Conservation (phyloP, 1,140 invertebrate species). For the Palaemon carinicauda region DNA sequence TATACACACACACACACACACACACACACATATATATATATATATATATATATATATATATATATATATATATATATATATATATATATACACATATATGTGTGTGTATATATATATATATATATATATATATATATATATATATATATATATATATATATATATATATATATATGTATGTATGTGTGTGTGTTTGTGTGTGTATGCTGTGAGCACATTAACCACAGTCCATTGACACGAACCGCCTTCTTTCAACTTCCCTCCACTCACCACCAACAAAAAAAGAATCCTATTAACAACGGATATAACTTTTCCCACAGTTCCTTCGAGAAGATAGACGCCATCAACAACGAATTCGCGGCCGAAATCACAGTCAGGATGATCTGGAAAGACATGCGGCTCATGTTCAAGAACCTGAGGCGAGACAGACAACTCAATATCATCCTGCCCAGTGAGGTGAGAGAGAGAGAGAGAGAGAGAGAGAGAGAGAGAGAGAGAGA, state of each 20-base stretch:
- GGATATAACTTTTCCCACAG: not conserved
- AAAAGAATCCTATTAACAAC: too few relatives aligned
- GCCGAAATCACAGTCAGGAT: constrained; percentile 36
- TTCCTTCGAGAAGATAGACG: constrained; percentile 38
- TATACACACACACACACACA: too few relatives aligned
- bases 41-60: not conserved
- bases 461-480: too few relatives aligned
- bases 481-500: too few relatives aligned
- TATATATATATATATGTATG: not conserved
- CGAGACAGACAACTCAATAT: constrained; percentile 56
- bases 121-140: too few relatives aligned
- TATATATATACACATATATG: too few relatives aligned
- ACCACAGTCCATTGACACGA: too few relatives aligned
- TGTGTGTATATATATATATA: too few relatives aligned
- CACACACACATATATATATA: too few relatives aligned
- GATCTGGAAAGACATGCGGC: constrained; percentile 52
- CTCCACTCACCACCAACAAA: too few relatives aligned
- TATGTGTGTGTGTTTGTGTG: not conserved
- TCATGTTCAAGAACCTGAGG: constrained; percentile 35
- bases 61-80: not conserved
- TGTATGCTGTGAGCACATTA: not conserved
- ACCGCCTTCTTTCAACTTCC: too few relatives aligned
- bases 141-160: too few relatives aligned
- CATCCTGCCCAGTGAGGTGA: constrained; percentile 52
- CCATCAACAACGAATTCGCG: constrained; percentile 45